Evolutionary conservation across 2,888 invertebrate genomes (phyloP).

Genomic region (Acanthopleura granulata): DNA sequence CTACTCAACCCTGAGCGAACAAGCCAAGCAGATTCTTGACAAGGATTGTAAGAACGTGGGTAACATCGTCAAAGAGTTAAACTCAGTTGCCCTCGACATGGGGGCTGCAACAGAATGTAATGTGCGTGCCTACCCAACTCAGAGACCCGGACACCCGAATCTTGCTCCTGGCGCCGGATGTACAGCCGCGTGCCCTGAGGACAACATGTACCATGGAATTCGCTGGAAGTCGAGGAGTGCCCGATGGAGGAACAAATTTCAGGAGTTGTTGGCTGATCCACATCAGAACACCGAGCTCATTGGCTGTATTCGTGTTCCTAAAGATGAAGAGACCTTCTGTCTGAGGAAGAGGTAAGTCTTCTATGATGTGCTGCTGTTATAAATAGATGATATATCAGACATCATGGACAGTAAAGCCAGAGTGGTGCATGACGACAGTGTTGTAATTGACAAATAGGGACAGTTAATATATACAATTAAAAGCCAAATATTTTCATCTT

Average conservation of each 20-base stretch:
- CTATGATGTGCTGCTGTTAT: too few species aligned
- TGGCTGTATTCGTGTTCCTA: conserved; percentile 19
- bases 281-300: conserved; percentile 22
- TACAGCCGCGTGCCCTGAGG: not conserved
- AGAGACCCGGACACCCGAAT: not conserved
- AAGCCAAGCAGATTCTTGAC: not conserved
- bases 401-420: too few species aligned
- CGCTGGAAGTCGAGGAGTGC: not conserved
- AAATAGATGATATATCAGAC: too few species aligned
- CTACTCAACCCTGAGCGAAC: conserved; percentile 15
- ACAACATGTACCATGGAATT: conserved; percentile 1
- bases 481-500: too few species aligned
- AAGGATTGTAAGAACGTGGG: conserved; percentile 2
- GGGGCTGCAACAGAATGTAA: not conserved
- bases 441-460: too few species aligned
- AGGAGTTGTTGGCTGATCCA: not conserved
- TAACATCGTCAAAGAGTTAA: not conserved
- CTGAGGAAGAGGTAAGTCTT: conserved; percentile 2
- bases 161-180: not conserved
- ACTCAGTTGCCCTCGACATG: not conserved
- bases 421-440: too few species aligned
- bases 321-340: not conserved
- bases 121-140: not conserved
- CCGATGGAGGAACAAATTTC: conserved; percentile 7
- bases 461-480: too few species aligned